phyloP scores from a whole-genome alignment of 2,888 invertebrate species.

The Azorinus chamasolen region DNA sequence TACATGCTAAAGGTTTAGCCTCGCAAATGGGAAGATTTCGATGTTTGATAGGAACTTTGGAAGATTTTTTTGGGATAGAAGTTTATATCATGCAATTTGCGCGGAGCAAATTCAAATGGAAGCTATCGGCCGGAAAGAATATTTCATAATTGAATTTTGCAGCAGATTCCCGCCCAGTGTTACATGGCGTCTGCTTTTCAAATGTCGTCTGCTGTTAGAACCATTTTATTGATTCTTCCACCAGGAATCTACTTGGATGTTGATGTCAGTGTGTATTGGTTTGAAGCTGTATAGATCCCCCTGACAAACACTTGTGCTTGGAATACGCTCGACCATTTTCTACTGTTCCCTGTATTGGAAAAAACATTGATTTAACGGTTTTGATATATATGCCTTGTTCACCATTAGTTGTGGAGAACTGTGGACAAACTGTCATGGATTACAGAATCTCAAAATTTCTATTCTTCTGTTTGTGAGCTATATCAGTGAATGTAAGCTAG shows the following conservation, averaged over 20 bases:
- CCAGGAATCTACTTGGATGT: conserved; percentile 35
- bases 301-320: conserved; percentile 4
- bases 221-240: conserved; percentile 39
- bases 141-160: no score
- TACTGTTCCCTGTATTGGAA: conserved; percentile 44
- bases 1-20: no score
- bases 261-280: conserved; percentile 39
- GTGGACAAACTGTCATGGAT: neutral
- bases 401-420: conserved; percentile 7
- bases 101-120: no score
- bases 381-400: conserved; percentile 46
- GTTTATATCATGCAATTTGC: no score
- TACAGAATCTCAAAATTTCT: conserved; percentile 7
- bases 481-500: neutral
- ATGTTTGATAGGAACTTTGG: no score
- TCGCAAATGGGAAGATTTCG: no score
- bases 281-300: conserved; percentile 18
- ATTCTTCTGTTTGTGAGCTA: conserved; percentile 3
- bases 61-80: no score
- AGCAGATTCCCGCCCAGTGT: no score
- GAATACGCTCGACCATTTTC: conserved; percentile 24
- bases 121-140: no score
- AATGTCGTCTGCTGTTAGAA: conserved; percentile 51
- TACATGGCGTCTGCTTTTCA: conserved; percentile 7
- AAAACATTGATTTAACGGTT: conserved; percentile 58